These are phyloP conservation scores for Trichosurus vulpecula DNA, from an alignment of 2,797 vertebrate species.

Conservation along the genomic window DNA sequence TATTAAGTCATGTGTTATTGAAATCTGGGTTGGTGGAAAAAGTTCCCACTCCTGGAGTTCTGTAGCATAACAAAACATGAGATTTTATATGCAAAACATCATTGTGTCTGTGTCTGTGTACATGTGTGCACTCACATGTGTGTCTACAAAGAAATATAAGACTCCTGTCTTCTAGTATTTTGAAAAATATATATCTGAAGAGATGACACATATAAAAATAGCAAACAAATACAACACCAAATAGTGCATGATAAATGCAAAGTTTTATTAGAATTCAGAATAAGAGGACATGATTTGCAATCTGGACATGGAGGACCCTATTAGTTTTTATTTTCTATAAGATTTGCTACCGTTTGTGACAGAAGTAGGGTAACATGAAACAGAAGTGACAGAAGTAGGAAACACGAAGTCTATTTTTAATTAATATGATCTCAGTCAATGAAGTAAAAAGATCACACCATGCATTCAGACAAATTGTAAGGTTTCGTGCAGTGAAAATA, in stretches of 20 bases:
- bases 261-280: not conserved
- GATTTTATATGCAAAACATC: no score
- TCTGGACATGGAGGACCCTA: not conserved
- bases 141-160: no score
- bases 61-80: no score
- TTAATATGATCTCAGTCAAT: slow-evolving; percentile 41
- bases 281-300: not conserved
- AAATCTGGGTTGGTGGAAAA: no score
- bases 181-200: not conserved
- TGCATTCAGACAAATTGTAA: slow-evolving; percentile 1
- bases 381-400: no score
- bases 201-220: not conserved
- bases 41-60: no score
- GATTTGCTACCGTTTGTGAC: slow-evolving; percentile 10
- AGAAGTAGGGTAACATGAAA: slow-evolving; percentile 63
- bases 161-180: not conserved
- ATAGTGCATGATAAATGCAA: not conserved
- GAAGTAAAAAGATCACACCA: slow-evolving; percentile 49
- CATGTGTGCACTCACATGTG: no score
- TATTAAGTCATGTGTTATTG: no score
- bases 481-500: slow-evolving; percentile 63
- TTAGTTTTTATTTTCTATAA: not conserved
- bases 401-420: slow-evolving; percentile 31
- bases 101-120: no score
- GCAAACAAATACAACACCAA: not conserved